A percentile compares a stretch with the other conserved stretches of the same genome.
Conservation (phyloP, 2,888 invertebrate species). For the Hyposoter didymator region DNA sequence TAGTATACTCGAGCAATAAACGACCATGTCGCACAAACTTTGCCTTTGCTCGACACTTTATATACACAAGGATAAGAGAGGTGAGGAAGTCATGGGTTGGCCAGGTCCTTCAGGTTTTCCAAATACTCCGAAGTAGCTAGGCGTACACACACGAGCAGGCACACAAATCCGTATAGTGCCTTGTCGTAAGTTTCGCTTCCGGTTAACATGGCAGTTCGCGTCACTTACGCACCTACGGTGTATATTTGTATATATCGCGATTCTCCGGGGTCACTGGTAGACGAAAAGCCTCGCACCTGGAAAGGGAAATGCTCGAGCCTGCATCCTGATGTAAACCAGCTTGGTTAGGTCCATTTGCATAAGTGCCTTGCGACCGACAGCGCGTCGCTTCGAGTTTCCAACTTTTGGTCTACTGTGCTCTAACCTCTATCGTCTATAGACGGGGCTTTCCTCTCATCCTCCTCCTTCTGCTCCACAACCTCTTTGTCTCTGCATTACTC, state of each 20-base stretch:
- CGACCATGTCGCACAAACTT: slow-evolving; percentile 54
- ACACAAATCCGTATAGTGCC: slow-evolving; percentile 1
- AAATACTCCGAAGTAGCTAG: background rate
- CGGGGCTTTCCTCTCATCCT: background rate
- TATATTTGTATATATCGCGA: background rate
- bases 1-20: slow-evolving; percentile 33
- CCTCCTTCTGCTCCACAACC: background rate
- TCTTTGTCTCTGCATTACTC: background rate
- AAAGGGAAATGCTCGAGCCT: background rate
- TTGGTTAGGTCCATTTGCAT: slow-evolving; percentile 60
- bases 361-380: slow-evolving; percentile 56
- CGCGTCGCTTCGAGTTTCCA: slow-evolving; percentile 60
- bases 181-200: slow-evolving; percentile 61
- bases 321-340: slow-evolving; percentile 41
- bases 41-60: slow-evolving; percentile 37
- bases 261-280: background rate
- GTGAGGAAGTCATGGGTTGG: background rate
- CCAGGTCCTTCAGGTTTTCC: background rate
- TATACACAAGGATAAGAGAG: slow-evolving; percentile 18
- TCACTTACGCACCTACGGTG: slow-evolving; percentile 40
- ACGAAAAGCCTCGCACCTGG: slow-evolving; percentile 4
- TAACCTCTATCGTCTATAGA: slow-evolving; percentile 18
- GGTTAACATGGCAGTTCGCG: slow-evolving; percentile 53
- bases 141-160: background rate
- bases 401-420: slow-evolving; percentile 48